Conservation (phyloP, 2,113 vertebrate genomes). For the Alethe diademata region DNA sequence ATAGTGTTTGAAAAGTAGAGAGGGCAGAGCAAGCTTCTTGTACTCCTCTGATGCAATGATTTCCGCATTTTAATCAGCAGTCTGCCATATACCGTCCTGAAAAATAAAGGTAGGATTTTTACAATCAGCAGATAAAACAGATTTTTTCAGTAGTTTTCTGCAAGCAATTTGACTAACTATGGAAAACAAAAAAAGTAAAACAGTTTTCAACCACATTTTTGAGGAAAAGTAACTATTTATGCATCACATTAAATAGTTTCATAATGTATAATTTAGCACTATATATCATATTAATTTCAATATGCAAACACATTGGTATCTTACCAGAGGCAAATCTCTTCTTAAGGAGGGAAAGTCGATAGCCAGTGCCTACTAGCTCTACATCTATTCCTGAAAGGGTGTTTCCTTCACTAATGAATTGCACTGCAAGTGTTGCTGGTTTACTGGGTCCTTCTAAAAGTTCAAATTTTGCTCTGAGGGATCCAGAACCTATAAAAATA, state of each 20-base stretch:
- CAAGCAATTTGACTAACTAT: neutral
- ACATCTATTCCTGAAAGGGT: slow-evolving; percentile 90
- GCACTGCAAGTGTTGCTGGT: slow-evolving; percentile 90
- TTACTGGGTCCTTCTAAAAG: slow-evolving; percentile 88
- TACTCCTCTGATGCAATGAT: slow-evolving; percentile 36
- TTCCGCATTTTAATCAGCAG: slow-evolving; percentile 77
- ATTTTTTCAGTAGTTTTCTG: neutral
- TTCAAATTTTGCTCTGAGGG: slow-evolving; percentile 93
- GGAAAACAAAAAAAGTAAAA: neutral
- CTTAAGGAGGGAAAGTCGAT: slow-evolving; percentile 90
- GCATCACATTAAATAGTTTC: neutral
- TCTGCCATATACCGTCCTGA: slow-evolving; percentile 94
- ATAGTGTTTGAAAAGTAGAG: slow-evolving; percentile 72
- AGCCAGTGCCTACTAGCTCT: slow-evolving; percentile 87
- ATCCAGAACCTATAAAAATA: slow-evolving; percentile 82
- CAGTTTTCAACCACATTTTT: neutral
- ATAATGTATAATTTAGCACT: neutral
- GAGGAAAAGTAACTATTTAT: neutral
- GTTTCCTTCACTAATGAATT: slow-evolving; percentile 89
- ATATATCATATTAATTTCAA: neutral
- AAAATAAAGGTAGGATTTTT: slow-evolving; percentile 51
- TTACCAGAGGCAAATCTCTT: slow-evolving; percentile 94
- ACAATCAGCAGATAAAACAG: neutral
- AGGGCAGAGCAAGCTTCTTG: slow-evolving; percentile 42
- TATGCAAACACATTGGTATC: neutral